phyloP scores from a whole-genome alignment of 2,797 vertebrate genomes.

The Galaxias olidus region DNA sequence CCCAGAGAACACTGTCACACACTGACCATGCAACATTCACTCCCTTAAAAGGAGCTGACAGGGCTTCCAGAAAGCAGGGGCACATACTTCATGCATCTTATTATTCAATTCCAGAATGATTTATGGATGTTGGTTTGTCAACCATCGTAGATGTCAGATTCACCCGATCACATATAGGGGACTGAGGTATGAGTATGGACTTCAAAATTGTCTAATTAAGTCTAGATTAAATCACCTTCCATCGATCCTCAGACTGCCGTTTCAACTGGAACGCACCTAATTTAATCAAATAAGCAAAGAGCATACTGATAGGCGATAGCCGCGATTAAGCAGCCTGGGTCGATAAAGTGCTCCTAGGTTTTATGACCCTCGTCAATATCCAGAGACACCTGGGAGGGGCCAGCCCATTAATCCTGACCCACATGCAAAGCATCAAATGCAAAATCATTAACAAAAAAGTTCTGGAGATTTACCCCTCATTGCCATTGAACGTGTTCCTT shows the following conservation, averaged over 20 bases:
- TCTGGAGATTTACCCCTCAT: constrained; percentile 35
- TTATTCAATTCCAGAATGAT: background rate
- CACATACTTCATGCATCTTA: background rate
- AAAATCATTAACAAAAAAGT: constrained; percentile 32
- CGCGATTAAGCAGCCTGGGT: background rate
- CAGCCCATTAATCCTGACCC: background rate
- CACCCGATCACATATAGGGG: background rate
- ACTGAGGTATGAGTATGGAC: background rate
- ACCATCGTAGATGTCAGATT: no score
- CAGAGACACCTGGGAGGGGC: background rate
- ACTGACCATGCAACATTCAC: background rate
- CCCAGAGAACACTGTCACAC: constrained; percentile 26
- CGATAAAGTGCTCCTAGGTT: background rate
- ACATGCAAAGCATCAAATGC: constrained; percentile 17
- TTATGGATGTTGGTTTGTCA: no score
- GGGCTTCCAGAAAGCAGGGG: background rate
- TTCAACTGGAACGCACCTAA: background rate
- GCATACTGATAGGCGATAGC: constrained; percentile 17
- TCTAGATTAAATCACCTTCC: constrained; percentile 1
- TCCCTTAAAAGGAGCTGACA: no score
- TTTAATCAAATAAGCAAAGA: background rate
- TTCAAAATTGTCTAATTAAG: background rate
- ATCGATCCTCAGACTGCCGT: background rate
- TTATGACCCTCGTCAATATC: constrained; percentile 21
- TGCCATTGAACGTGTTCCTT: constrained; percentile 67